A percentile compares a stretch with the other conserved stretches of the same genome.
phyloP scores from a whole-genome alignment of 2,888 invertebrate species.

The Netelia virgata region DNA sequence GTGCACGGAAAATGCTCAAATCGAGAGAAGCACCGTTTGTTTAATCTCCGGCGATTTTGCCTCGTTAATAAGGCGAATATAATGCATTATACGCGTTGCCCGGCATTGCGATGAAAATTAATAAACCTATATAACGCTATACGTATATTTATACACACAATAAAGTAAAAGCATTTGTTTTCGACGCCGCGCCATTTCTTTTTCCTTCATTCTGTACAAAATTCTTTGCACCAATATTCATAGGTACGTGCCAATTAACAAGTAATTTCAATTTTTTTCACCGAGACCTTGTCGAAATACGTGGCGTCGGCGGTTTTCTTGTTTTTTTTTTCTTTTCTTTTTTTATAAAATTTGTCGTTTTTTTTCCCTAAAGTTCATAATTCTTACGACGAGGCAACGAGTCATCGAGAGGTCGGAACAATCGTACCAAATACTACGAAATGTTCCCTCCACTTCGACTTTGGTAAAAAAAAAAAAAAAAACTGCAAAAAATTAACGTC shows the following conservation, averaged over 20 bases:
- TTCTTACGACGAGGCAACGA: background rate
- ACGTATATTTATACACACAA: background rate
- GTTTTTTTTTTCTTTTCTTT: too few species aligned
- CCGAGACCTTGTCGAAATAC: slow-evolving; percentile 11
- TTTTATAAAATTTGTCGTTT: background rate
- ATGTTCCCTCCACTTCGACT: background rate
- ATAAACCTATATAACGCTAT: slow-evolving; percentile 44
- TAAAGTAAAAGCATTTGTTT: slow-evolving; percentile 29
- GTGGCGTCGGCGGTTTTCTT: background rate
- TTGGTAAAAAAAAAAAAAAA: background rate
- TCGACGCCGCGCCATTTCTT: slow-evolving; percentile 34
- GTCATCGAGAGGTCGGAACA: slow-evolving; percentile 38
- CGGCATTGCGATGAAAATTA: slow-evolving; percentile 62
- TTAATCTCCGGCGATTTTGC: slow-evolving; percentile 75
- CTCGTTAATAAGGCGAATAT: slow-evolving; percentile 72
- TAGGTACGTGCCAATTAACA: slow-evolving; percentile 47
- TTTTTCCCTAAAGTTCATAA: slow-evolving; percentile 11
- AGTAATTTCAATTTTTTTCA: slow-evolving; percentile 33
- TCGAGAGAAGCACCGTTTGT: slow-evolving; percentile 66
- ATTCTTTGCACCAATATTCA: background rate
- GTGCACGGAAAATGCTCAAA: slow-evolving; percentile 20
- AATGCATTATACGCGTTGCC: slow-evolving; percentile 71
- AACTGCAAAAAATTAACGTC: background rate
- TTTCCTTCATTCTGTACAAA: slow-evolving; percentile 8
- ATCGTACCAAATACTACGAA: background rate